phyloP scores from a whole-genome alignment of 1,140 invertebrate species.

The Zaprionus nigranus region DNA sequence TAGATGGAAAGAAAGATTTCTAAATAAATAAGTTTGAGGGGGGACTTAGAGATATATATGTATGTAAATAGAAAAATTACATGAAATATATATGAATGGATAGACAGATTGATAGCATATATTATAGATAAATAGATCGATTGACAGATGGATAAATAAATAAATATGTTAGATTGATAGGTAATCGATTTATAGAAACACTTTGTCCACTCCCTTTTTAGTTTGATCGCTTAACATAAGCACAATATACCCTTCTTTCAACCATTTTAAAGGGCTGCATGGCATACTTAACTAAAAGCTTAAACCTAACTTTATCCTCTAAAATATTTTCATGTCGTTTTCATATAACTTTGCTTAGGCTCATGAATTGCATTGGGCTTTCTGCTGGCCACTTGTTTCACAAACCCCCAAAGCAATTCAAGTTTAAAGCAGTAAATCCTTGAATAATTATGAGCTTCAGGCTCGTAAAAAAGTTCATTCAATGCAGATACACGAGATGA shows the following conservation, averaged over 20 bases:
- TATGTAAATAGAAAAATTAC: too few relatives aligned
- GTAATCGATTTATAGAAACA: too few relatives aligned
- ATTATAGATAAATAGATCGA: too few relatives aligned
- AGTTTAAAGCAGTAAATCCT: constrained; percentile 12
- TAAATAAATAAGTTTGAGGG: too few relatives aligned
- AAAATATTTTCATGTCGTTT: not conserved
- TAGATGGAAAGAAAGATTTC: too few relatives aligned
- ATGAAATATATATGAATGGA: too few relatives aligned
- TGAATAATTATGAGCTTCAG: constrained; percentile 27
- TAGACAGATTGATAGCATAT: too few relatives aligned
- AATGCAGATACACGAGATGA: constrained; percentile 20
- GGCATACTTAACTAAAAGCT: not conserved
- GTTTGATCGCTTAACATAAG: too few relatives aligned
- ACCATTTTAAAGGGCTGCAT: not conserved
- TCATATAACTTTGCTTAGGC: not conserved
- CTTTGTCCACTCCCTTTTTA: too few relatives aligned
- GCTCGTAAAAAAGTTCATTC: constrained; percentile 41
- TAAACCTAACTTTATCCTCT: not conserved
- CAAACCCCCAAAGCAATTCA: not conserved
- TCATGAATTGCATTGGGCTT: not conserved
- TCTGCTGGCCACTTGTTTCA: not conserved
- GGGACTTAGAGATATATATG: too few relatives aligned
- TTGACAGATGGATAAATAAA: too few relatives aligned
- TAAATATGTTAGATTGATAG: too few relatives aligned
- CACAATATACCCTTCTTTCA: not conserved